Evolutionary conservation across 2,113 vertebrate species (phyloP).

Genomic region (Paradoxurus hermaphroditus): DNA sequence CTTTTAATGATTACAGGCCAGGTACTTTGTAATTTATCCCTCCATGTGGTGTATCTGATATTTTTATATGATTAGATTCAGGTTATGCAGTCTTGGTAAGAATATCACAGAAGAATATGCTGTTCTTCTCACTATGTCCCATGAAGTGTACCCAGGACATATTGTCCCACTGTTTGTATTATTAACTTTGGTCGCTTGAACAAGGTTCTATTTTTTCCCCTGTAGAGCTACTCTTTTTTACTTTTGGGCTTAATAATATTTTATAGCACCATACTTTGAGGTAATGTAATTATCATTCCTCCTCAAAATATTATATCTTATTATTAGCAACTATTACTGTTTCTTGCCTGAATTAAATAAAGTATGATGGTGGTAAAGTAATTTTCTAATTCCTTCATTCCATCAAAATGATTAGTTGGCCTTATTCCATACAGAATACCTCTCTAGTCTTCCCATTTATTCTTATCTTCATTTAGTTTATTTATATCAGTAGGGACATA

Average conservation of each 20-base stretch:
- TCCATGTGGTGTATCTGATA: not conserved
- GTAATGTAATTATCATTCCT: not conserved
- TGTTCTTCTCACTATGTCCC: not conserved
- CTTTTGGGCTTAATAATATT: not conserved
- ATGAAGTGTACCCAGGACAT: not conserved
- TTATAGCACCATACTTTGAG: not conserved
- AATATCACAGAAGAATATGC: not conserved
- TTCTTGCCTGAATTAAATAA: not conserved
- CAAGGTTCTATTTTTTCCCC: not conserved
- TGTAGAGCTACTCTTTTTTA: not conserved
- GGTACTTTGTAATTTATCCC: not conserved
- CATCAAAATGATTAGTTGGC: not conserved
- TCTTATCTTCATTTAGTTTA: not conserved
- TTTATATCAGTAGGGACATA: not conserved
- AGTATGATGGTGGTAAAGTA: not conserved
- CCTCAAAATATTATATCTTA: not conserved
- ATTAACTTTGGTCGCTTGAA: not conserved
- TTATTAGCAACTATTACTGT: not conserved
- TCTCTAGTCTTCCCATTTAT: not conserved
- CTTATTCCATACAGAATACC: not conserved
- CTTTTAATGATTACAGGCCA: not conserved
- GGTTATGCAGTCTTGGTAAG: not conserved
- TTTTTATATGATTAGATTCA: not conserved
- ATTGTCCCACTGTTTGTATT: not conserved
- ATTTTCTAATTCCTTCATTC: not conserved